These are phyloP conservation scores for Platyscapa corneri DNA, from an alignment of 1,140 invertebrate genomes.

Conservation along the genomic window DNA sequence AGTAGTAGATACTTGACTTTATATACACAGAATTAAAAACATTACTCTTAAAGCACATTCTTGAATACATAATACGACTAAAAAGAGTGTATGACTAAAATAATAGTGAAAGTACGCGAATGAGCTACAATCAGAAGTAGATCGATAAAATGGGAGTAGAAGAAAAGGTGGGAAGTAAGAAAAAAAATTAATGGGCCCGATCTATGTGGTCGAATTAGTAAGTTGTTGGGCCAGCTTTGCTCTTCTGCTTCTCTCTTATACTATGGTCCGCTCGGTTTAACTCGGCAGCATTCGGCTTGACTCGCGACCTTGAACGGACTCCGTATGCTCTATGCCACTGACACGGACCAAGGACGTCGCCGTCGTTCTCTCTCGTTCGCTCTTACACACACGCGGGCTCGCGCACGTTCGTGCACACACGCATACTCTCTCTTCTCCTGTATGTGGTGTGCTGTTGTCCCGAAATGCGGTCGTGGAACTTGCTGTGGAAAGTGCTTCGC, in stretches of 20 bases:
- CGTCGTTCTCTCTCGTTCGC: constrained; percentile 41
- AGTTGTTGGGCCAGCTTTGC: constrained; percentile 1
- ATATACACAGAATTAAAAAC: too few species aligned
- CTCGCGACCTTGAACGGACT: constrained; percentile 73
- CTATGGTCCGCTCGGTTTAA: constrained; percentile 36
- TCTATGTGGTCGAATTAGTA: not conserved
- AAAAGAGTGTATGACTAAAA: not conserved
- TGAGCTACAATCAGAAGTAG: not conserved
- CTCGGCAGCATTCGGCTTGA: constrained; percentile 61
- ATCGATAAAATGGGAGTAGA: not conserved
- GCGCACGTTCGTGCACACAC: not conserved
- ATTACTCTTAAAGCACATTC: too few species aligned
- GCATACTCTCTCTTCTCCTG: not conserved
- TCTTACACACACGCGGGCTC: not conserved
- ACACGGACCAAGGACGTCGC: constrained; percentile 74
- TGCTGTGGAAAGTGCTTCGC: constrained; percentile 68
- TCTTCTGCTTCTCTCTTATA: not conserved
- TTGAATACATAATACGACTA: too few species aligned
- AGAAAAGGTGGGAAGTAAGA: not conserved
- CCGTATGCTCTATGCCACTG: constrained; percentile 75
- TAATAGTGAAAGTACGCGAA: not conserved
- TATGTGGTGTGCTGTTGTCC: constrained; percentile 63
- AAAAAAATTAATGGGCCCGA: not conserved
- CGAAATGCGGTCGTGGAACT: constrained; percentile 74
- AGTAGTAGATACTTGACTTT: too few species aligned